phyloP scores from a whole-genome alignment of 1,140 invertebrate genomes.

The Lordiphosa collinella region DNA sequence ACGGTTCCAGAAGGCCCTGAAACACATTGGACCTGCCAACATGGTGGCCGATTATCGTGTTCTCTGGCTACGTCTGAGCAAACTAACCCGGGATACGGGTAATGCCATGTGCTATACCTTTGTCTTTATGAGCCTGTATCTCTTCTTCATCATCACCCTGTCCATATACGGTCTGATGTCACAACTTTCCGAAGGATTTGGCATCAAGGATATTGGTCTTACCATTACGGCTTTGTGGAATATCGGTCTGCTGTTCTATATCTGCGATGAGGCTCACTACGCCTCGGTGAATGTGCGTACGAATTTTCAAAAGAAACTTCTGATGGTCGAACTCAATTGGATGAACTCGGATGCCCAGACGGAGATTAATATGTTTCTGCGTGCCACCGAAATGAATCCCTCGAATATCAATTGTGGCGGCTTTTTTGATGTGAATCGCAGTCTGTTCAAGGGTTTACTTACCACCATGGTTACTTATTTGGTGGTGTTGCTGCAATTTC shows the following conservation, averaged over 20 bases:
- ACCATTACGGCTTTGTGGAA: conserved; percentile 83
- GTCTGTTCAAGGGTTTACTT: conserved; percentile 85
- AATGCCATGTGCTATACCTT: conserved; percentile 83
- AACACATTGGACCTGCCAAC: conserved; percentile 83
- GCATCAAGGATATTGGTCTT: conserved; percentile 84
- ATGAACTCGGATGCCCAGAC: conserved; percentile 84
- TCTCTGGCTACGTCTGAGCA: conserved; percentile 84
- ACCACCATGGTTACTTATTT: conserved; percentile 87
- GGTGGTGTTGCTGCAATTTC: conserved; percentile 85
- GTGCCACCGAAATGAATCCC: conserved; percentile 86
- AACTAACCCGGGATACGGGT: conserved; percentile 83
- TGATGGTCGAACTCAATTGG: conserved; percentile 85
- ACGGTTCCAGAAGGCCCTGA: conserved; percentile 84
- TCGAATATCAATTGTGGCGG: conserved; percentile 85
- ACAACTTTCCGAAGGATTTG: conserved; percentile 85
- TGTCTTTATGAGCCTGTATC: conserved; percentile 83
- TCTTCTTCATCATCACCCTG: conserved; percentile 85
- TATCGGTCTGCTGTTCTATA: conserved; percentile 83
- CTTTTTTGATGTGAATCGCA: conserved; percentile 85
- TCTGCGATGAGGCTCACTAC: conserved; percentile 85
- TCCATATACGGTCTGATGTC: conserved; percentile 85
- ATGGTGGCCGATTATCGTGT: conserved; percentile 84
- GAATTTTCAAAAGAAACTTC: conserved; percentile 85
- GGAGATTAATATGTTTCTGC: conserved; percentile 85
- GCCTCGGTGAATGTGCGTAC: conserved; percentile 84